phyloP scores from a whole-genome alignment of 1,140 invertebrate genomes.

The Melanaphis sacchari region DNA sequence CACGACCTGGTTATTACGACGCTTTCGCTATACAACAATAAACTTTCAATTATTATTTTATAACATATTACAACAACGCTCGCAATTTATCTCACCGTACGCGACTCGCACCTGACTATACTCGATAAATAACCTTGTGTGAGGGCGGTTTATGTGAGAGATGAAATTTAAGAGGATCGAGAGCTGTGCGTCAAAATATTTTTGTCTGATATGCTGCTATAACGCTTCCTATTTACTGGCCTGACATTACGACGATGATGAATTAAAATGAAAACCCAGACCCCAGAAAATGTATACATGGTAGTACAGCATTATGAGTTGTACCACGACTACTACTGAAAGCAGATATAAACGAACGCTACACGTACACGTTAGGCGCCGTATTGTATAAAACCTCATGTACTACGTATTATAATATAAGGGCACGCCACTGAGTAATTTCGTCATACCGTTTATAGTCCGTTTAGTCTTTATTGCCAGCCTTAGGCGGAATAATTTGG shows the following conservation, averaged over 20 bases:
- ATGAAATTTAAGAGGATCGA: neutral
- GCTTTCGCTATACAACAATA: neutral
- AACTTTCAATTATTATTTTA: slow-evolving; percentile 17
- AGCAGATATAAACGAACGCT: neutral
- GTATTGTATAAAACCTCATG: neutral
- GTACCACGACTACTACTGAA: neutral
- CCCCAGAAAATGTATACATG: neutral
- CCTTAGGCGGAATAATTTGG: neutral
- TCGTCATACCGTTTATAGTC: neutral
- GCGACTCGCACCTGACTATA: neutral
- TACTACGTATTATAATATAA: neutral
- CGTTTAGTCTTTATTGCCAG: neutral
- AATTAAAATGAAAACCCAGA: neutral
- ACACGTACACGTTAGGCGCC: neutral
- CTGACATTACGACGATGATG: too few species aligned
- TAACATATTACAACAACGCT: neutral
- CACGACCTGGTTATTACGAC: neutral
- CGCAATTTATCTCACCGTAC: neutral
- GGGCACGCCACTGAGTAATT: neutral
- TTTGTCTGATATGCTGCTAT: neutral
- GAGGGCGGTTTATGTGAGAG: too few species aligned
- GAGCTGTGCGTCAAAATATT: neutral
- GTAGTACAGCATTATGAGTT: too few species aligned
- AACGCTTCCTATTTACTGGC: too few species aligned
- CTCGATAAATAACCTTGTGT: neutral